Percentiles rank a stretch among this genome's conserved stretches.
Conservation (phyloP, 1,140 invertebrate genomes). For the Drosophila eugracilis region DNA sequence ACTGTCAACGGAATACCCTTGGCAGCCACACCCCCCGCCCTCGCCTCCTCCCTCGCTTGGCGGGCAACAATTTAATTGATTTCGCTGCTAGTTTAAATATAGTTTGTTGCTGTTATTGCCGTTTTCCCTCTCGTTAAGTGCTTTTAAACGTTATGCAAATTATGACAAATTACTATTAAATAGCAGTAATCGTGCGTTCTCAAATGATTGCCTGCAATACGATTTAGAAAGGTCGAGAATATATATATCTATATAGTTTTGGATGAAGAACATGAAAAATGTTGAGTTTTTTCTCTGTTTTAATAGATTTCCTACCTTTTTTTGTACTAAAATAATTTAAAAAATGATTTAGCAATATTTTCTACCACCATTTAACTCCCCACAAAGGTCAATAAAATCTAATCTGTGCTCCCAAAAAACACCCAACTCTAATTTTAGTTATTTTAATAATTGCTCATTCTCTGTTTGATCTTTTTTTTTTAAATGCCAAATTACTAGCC, state of each 20-base stretch:
- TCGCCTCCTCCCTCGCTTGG: neutral
- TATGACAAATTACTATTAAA: conserved; percentile 81
- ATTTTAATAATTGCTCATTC: neutral
- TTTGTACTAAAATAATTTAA: too few relatives aligned
- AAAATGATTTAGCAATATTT: too few relatives aligned
- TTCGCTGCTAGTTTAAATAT: conserved; percentile 44
- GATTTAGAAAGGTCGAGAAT: conserved; percentile 9
- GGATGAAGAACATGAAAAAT: neutral
- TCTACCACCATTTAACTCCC: too few relatives aligned
- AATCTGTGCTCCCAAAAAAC: neutral
- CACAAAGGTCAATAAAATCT: too few relatives aligned
- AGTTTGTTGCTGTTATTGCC: too few relatives aligned
- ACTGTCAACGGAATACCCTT: conserved; percentile 52
- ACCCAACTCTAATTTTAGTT: neutral
- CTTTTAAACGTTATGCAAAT: conserved; percentile 79
- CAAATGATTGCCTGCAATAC: conserved; percentile 56
- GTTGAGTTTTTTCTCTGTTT: too few relatives aligned
- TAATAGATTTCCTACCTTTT: too few relatives aligned
- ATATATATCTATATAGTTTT: conserved; percentile 9
- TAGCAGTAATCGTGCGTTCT: conserved; percentile 62
- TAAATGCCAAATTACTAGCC: neutral
- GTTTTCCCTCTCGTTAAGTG: conserved; percentile 58
- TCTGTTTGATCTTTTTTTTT: neutral
- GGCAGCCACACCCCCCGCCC: conserved; percentile 15
- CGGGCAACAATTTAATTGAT: conserved; percentile 75